Conservation (phyloP, 2,797 vertebrate species). For the Myioborus melanocephalus region DNA sequence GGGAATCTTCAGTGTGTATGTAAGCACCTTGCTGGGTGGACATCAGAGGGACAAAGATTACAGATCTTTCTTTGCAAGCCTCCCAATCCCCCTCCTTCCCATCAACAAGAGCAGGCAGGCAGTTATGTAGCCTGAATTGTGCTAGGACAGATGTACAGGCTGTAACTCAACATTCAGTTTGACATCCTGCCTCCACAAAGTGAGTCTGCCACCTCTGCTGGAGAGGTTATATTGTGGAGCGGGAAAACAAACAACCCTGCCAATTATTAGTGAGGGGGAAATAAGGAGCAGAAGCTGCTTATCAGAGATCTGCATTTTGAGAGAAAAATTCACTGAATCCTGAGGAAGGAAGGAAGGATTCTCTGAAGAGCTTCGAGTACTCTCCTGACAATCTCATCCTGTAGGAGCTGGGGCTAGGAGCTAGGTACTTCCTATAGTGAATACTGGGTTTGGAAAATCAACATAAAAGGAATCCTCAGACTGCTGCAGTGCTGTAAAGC, state of each 20-base stretch:
- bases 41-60: neutral
- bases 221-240: neutral
- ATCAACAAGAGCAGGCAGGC: rapidly evolving
- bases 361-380: neutral
- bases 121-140: neutral
- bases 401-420: neutral
- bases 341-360: slow-evolving; percentile 30
- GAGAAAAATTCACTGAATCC: neutral
- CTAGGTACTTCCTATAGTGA: neutral
- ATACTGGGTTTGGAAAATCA: neutral
- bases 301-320: neutral
- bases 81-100: neutral
- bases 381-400: neutral
- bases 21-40: neutral
- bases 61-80: neutral
- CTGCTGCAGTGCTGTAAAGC: neutral
- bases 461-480: neutral
- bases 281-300: neutral
- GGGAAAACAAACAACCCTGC: slow-evolving; percentile 21
- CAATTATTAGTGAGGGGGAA: neutral
- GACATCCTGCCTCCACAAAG: neutral
- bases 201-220: neutral
- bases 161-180: neutral
- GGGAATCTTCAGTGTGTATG: neutral
- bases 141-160: neutral